phyloP scores from a whole-genome alignment of 2,888 invertebrate genomes.

The Hirtodrosophila trivittata region DNA sequence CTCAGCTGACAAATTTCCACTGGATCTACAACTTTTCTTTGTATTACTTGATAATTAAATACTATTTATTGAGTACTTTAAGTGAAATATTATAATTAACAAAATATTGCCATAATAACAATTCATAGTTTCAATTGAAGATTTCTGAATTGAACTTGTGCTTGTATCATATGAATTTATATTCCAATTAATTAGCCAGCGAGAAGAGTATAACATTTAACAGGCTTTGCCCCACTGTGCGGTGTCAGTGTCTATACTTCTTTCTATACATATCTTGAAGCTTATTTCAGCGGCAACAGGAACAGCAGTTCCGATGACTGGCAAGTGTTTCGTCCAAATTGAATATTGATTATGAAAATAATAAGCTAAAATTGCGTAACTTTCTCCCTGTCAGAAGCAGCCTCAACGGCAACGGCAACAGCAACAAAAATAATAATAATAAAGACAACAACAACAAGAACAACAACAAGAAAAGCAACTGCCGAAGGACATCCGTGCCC shows the following conservation, averaged over 20 bases:
- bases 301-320: slow-evolving; percentile 49
- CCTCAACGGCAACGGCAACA: slow-evolving; percentile 26
- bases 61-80: too few relatives aligned
- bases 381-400: slow-evolving; percentile 70
- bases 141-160: too few relatives aligned
- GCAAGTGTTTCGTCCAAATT: slow-evolving; percentile 78
- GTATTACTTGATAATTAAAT: too few relatives aligned
- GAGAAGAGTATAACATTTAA: neutral
- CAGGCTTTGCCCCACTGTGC: slow-evolving; percentile 42
- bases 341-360: slow-evolving; percentile 81
- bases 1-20: too few relatives aligned
- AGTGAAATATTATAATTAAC: too few relatives aligned
- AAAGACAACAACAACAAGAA: neutral
- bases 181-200: too few relatives aligned
- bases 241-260: slow-evolving; percentile 9
- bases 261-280: slow-evolving; percentile 56
- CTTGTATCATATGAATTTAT: too few relatives aligned
- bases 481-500: slow-evolving; percentile 33
- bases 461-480: slow-evolving; percentile 10
- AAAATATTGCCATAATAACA: too few relatives aligned
- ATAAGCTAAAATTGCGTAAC: slow-evolving; percentile 80
- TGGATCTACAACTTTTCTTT: too few relatives aligned
- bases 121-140: too few relatives aligned
- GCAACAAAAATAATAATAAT: neutral
- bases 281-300: slow-evolving; percentile 48